These are phyloP conservation scores for Himalopsyche anomala DNA, from an alignment of 2,888 invertebrate genomes.

Conservation along the genomic window DNA sequence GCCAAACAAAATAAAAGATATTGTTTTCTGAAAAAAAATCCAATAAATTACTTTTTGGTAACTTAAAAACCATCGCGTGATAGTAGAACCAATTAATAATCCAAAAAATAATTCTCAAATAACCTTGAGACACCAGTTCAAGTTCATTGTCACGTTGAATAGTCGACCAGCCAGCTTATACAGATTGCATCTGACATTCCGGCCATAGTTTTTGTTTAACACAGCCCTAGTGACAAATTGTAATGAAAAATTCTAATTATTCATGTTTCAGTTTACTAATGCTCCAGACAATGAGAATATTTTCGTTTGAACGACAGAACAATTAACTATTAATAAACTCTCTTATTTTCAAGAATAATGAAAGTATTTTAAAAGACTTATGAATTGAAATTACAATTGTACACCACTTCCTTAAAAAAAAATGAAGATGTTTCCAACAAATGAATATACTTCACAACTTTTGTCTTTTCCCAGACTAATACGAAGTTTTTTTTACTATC, in stretches of 20 bases:
- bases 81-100: too few relatives aligned
- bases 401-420: too few relatives aligned
- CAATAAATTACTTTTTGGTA: too few relatives aligned
- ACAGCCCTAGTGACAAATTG: not conserved
- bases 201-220: not conserved
- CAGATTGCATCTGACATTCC: not conserved
- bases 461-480: too few relatives aligned
- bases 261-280: not conserved
- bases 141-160: not conserved
- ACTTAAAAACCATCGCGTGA: too few relatives aligned
- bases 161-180: not conserved
- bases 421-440: too few relatives aligned
- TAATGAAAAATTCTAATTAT: not conserved
- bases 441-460: too few relatives aligned
- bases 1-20: too few relatives aligned
- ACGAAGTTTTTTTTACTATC: too few relatives aligned
- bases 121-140: not conserved
- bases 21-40: too few relatives aligned
- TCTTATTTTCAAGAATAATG: not conserved
- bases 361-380: too few relatives aligned
- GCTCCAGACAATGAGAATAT: not conserved
- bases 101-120: not conserved
- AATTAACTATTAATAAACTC: not conserved
- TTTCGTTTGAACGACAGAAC: not conserved
- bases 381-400: too few relatives aligned